These are phyloP conservation scores for Papilio protenor DNA, from an alignment of 2,888 invertebrate species.

Conservation along the genomic window DNA sequence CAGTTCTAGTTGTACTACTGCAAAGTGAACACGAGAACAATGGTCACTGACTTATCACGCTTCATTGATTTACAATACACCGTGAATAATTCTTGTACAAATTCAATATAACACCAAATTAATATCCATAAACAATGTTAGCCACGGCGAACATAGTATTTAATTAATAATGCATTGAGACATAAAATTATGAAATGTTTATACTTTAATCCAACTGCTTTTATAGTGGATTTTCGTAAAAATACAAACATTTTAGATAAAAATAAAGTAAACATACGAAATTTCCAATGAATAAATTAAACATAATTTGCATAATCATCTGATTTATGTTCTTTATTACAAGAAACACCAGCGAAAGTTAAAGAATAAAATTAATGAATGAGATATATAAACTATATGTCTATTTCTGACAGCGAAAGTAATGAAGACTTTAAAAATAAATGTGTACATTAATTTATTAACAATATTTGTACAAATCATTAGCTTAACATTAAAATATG, in stretches of 20 bases:
- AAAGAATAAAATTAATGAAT: background rate
- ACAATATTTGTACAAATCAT: background rate
- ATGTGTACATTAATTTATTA: background rate
- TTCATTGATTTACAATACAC: slow-evolving; percentile 13
- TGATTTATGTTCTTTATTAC: slow-evolving; percentile 15
- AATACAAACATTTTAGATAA: background rate
- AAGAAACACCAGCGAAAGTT: slow-evolving; percentile 12
- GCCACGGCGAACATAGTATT: background rate
- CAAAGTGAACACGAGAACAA: background rate
- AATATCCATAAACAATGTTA: background rate
- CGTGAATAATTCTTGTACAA: slow-evolving; percentile 5
- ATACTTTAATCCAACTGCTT: background rate
- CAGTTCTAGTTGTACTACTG: background rate
- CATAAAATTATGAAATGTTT: background rate
- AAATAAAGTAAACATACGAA: background rate
- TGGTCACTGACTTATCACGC: slow-evolving; percentile 18
- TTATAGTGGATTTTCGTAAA: background rate
- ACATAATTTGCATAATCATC: slow-evolving; percentile 4
- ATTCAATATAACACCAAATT: slow-evolving; percentile 14
- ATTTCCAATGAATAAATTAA: slow-evolving; percentile 19
- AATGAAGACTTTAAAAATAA: background rate
- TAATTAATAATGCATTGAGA: background rate
- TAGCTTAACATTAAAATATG: background rate
- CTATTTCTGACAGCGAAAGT: slow-evolving; percentile 14
- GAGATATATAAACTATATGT: background rate